Base-by-base conservation (phyloP, 2,888 invertebrate species). In the Macrostomum cliftonense region DNA sequence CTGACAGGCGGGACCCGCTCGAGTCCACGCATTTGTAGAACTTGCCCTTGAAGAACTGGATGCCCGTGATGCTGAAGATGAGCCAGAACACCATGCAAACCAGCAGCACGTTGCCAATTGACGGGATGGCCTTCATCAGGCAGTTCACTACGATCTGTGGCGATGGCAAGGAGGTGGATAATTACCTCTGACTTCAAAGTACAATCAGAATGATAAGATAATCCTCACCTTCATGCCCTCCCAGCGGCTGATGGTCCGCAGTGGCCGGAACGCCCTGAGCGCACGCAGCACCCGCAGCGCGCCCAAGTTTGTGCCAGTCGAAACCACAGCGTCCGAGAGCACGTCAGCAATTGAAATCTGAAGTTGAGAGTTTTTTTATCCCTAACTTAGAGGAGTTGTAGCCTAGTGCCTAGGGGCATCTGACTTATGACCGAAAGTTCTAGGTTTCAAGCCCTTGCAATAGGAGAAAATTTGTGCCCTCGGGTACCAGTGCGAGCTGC, bases 41-140 rank as follows among this genome's bases (percentile, higher is more conserved):
- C 73, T 86, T 87, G 53, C 91, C 91, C 59, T 85, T 85, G 72
- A 88, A 59, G n/a, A 59, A 49, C 42, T 60, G 57, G 5, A 59
- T 58, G 2, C 60, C 60, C 87, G 89, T 88, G 66, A 89, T 89
- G 60, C 88, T 87, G 75, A 91, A 91, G 68, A 91, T 88, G 60
- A 91, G 78, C 91, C 91, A 91, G 76, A 91, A 91, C 58, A 91
- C 86, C 71, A 89, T 77, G 76, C 89, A 89, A 65, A 91, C 91
- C 67, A 91, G 77, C 63, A 91, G 77, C 57, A 91, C 91, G 73
- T 91, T 91, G 77, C 88, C 84, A 73, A 91, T 91, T 74, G 88
- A 86, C 60, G 91, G 91, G 73, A 91, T 89, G 59, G 91, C 89
- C 73, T 88, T 86, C 85, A 91, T 87, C 62, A 91, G 77, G 60